These are phyloP conservation scores for Pogonophryne albipinna DNA, from an alignment of 2,797 vertebrate species.

Conservation along the genomic window DNA sequence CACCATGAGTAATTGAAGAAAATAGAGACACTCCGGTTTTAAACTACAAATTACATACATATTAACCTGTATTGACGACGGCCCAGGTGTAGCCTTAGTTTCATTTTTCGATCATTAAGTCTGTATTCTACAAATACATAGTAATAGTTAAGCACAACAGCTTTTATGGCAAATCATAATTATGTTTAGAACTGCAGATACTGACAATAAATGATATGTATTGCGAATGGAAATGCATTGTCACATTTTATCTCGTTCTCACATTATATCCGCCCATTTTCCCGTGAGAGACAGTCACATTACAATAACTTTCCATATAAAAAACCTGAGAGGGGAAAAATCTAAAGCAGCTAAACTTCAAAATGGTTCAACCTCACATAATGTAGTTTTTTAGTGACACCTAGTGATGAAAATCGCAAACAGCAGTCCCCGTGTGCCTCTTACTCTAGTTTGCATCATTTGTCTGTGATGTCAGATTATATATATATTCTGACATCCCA, in stretches of 20 bases:
- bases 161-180: not conserved
- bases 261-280: not conserved
- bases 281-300: accelerated
- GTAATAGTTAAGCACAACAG: not conserved
- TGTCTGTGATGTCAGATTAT: constrained; percentile 8
- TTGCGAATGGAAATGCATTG: too few relatives aligned
- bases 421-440: not conserved
- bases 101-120: not conserved
- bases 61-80: not conserved
- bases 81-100: not conserved
- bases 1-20: constrained; percentile 32
- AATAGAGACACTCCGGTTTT: not conserved
- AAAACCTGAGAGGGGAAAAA: not conserved
- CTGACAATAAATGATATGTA: too few relatives aligned
- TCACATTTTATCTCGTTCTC: too few relatives aligned
- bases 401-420: constrained; percentile 43
- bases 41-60: not conserved
- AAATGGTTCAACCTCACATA: not conserved
- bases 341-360: not conserved
- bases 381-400: constrained; percentile 41
- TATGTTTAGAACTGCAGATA: accelerated
- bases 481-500: not conserved
- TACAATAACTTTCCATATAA: not conserved
- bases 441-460: not conserved
- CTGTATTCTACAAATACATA: not conserved